phyloP scores from a whole-genome alignment of 2,113 vertebrate genomes.

The Stercorarius parasiticus region DNA sequence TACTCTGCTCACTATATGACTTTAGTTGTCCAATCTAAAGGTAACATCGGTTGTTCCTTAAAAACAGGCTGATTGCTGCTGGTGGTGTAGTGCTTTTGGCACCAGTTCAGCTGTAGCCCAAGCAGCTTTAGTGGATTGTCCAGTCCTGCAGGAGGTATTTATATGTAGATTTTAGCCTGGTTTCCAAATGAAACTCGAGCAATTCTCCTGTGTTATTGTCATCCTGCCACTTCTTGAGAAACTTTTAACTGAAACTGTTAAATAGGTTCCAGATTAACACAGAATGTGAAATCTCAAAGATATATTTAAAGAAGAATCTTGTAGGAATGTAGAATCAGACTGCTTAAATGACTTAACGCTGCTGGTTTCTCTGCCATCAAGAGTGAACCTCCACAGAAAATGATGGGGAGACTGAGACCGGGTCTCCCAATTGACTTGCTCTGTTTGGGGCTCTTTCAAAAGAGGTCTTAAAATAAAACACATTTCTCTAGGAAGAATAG shows the following conservation, averaged over 20 bases:
- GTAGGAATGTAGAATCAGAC: background rate
- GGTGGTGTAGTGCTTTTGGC: background rate
- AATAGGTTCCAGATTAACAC: background rate
- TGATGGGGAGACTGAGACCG: background rate
- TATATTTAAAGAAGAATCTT: background rate
- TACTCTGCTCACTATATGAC: slow-evolving; percentile 98
- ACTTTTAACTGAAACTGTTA: background rate
- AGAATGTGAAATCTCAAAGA: background rate
- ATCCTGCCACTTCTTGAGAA: background rate
- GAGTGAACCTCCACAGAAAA: background rate
- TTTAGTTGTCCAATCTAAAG: slow-evolving; percentile 93
- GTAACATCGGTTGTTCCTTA: slow-evolving; percentile 65
- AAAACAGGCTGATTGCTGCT: background rate
- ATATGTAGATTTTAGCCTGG: slow-evolving; percentile 21
- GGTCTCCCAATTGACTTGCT: background rate
- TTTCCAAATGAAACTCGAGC: background rate
- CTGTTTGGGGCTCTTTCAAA: background rate
- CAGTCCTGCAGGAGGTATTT: slow-evolving; percentile 6
- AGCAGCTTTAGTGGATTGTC: background rate
- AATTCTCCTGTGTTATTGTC: background rate
- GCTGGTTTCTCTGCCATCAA: background rate
- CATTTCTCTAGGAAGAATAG: background rate
- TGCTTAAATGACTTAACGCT: background rate
- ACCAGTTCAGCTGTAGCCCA: background rate
- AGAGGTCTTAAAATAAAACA: background rate